These are phyloP conservation scores for Henricia sp. DNA, from an alignment of 53 echinoderm and acorn worm genomes.

Conservation along the genomic window DNA sequence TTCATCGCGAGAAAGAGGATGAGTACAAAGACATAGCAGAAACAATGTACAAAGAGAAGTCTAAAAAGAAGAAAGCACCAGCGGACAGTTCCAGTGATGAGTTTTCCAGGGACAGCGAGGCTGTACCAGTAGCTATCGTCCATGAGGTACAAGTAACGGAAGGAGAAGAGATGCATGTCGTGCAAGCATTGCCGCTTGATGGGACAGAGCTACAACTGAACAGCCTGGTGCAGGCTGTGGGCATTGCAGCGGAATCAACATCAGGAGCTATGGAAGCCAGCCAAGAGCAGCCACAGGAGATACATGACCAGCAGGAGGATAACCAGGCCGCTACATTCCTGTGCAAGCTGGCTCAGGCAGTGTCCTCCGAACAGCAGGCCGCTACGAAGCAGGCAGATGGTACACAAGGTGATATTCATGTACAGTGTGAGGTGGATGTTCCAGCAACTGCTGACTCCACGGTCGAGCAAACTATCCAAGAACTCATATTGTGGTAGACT, in stretches of 20 bases:
- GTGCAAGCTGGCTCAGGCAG: slow-evolving; percentile 53
- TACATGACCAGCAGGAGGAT: slow-evolving; percentile 3
- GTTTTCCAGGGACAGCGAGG: neutral
- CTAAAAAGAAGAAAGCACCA: slow-evolving; percentile 5
- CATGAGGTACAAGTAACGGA: neutral
- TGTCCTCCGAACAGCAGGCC: slow-evolving; percentile 21
- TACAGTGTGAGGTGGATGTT: slow-evolving; percentile 16
- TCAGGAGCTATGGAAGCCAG: neutral
- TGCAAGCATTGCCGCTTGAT: neutral
- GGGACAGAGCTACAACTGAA: slow-evolving; percentile 12
- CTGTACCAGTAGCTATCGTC: slow-evolving; percentile 23
- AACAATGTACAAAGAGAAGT: neutral
- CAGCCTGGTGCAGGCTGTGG: slow-evolving; percentile 37
- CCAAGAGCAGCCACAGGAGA: slow-evolving; percentile 2
- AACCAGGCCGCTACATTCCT: slow-evolving; percentile 40
- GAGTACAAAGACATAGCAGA: neutral
- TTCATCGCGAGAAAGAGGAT: slow-evolving; percentile 79
- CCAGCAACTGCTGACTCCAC: neutral
- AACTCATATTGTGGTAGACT: slow-evolving; percentile 39
- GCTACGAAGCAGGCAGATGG: neutral
- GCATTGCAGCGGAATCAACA: neutral
- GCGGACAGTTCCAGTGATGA: neutral
- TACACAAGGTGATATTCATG: neutral
- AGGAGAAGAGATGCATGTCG: neutral
- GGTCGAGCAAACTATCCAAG: slow-evolving; percentile 43